Percentiles rank a stretch among this genome's conserved stretches.
These are phyloP conservation scores for Myoxocephalus aenaeus DNA, from an alignment of 2,797 vertebrate species.

Conservation along the genomic window DNA sequence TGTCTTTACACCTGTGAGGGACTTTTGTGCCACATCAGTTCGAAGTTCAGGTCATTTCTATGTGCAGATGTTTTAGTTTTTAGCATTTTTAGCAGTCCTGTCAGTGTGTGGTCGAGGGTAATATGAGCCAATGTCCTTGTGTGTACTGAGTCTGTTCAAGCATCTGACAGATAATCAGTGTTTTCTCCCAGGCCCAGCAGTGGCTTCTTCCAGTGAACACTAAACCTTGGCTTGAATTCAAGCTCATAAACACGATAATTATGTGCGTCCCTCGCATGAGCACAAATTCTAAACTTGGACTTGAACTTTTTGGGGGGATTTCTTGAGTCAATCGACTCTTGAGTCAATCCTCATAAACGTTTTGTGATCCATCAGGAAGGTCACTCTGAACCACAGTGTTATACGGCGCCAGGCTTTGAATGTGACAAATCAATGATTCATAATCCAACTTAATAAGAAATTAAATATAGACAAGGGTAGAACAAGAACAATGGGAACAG, in stretches of 20 bases:
- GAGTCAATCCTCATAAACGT: not conserved
- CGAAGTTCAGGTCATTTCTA: not conserved
- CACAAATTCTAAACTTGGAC: not conserved
- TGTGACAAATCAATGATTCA: slow-evolving; percentile 4
- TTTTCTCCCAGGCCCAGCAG: not conserved
- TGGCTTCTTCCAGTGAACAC: not conserved
- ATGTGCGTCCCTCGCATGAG: not conserved
- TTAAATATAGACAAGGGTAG: not conserved
- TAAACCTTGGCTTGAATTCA: not conserved
- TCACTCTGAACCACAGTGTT: not conserved
- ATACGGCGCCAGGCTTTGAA: not conserved
- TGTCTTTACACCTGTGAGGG: not conserved
- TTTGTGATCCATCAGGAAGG: not conserved
- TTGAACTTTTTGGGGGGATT: not conserved
- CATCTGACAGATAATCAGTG: not conserved
- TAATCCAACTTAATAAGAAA: not conserved
- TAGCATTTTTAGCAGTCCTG: not conserved
- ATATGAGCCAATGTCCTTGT: not conserved
- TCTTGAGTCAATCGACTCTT: not conserved
- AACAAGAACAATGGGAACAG: not conserved
- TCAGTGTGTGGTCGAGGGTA: not conserved
- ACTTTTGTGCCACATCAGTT: too few relatives aligned
- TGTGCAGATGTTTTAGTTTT: not conserved
- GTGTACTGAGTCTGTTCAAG: not conserved
- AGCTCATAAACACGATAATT: not conserved